Evolutionary conservation across 1,140 invertebrate species (phyloP).

Genomic region (Musca domestica): DNA sequence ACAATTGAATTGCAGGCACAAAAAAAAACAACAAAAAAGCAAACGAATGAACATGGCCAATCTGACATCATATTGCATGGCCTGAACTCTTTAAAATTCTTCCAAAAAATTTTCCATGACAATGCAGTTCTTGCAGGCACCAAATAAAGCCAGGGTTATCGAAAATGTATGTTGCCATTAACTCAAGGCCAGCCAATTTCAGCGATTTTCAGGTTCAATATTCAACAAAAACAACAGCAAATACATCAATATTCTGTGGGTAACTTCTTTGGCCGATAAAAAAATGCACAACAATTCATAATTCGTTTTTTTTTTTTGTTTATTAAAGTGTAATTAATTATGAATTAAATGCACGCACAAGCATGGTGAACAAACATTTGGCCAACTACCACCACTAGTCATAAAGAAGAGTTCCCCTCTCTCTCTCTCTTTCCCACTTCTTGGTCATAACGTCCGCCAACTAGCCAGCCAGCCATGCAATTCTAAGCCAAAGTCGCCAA

Average conservation of each 20-base stretch:
- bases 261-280: neutral
- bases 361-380: no score
- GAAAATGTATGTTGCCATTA: no score
- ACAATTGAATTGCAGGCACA: neutral
- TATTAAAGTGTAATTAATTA: conserved; percentile 12
- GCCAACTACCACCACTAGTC: no score
- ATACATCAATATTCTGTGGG: conserved; percentile 7
- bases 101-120: no score
- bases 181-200: no score
- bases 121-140: no score
- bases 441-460: neutral
- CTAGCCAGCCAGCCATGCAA: neutral
- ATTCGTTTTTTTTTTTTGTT: neutral
- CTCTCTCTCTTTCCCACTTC: neutral
- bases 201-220: neutral
- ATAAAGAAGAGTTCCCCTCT: no score
- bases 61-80: no score
- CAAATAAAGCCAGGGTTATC: no score
- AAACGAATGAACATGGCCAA: neutral
- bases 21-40: neutral
- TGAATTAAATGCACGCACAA: conserved; percentile 16
- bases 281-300: conserved; percentile 6
- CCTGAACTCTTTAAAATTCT: no score
- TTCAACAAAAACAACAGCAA: neutral
- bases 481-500: conserved; percentile 25